A percentile compares a stretch with the other conserved stretches of the same genome.
phyloP scores from a whole-genome alignment of 1,140 invertebrate species.

The Neocloeon triangulifer region DNA sequence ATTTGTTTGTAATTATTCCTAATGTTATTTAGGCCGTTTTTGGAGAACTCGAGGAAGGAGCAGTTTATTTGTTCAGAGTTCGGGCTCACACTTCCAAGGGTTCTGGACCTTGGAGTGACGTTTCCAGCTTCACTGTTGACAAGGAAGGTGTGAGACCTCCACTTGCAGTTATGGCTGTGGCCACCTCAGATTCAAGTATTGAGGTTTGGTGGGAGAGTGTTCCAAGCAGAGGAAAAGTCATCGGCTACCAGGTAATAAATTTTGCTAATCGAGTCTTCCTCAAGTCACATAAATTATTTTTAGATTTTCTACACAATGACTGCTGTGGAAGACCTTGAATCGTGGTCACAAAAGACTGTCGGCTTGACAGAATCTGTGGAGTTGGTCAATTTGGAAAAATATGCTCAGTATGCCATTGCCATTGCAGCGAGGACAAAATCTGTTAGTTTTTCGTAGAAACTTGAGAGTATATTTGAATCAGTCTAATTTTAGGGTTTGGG shows the following conservation, averaged over 20 bases:
- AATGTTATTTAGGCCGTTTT: constrained; percentile 49
- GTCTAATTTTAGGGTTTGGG: constrained; percentile 19
- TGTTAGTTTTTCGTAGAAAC: too few relatives aligned
- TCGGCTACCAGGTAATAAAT: constrained; percentile 55
- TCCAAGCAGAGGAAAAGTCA: constrained; percentile 57
- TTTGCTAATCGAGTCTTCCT: too few relatives aligned
- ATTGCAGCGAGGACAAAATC: constrained; percentile 64
- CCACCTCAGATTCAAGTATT: constrained; percentile 74
- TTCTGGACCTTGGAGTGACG: constrained; percentile 72
- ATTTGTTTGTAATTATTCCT: too few relatives aligned
- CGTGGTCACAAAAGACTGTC: constrained; percentile 69
- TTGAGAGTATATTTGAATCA: too few relatives aligned
- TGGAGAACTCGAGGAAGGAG: constrained; percentile 80
- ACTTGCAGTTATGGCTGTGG: constrained; percentile 73
- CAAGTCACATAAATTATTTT: too few relatives aligned
- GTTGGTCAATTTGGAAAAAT: constrained; percentile 71
- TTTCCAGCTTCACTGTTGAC: constrained; percentile 55
- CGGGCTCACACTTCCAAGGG: constrained; percentile 76
- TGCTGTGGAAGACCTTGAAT: constrained; percentile 74
- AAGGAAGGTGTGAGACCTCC: constrained; percentile 71
- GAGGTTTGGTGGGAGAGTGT: constrained; percentile 93
- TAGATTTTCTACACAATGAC: constrained; percentile 83
- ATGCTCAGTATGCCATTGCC: constrained; percentile 77
- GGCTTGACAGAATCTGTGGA: constrained; percentile 74
- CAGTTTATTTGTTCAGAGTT: constrained; percentile 85